phyloP scores from a whole-genome alignment of 53 echinoderm and acorn worm species.

The Glandiceps talaboti region DNA sequence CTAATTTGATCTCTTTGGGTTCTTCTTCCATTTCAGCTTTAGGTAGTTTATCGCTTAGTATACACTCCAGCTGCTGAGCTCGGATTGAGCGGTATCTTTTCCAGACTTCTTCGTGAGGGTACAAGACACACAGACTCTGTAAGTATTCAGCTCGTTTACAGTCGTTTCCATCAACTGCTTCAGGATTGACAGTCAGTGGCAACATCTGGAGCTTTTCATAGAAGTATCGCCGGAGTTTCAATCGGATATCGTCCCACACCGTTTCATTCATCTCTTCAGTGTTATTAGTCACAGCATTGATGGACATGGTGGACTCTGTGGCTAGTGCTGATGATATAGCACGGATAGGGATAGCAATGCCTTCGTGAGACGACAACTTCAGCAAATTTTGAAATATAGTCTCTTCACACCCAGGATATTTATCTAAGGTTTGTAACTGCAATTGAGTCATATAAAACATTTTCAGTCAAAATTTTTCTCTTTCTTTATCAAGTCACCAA shows the following conservation, averaged over 20 bases:
- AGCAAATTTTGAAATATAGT: constrained; percentile 75
- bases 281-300: constrained; percentile 62
- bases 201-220: constrained; percentile 28
- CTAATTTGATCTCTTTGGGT: neutral
- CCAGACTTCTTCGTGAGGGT: constrained; percentile 74
- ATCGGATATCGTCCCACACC: constrained; percentile 81
- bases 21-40: neutral
- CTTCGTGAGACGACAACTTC: constrained; percentile 68
- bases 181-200: neutral
- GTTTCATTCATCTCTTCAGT: constrained; percentile 68
- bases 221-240: constrained; percentile 56
- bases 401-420: constrained; percentile 49
- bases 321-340: constrained; percentile 50
- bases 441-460: no score
- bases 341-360: constrained; percentile 66
- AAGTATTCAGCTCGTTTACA: constrained; percentile 45
- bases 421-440: constrained; percentile 13
- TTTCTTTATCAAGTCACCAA: no score
- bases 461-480: no score
- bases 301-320: constrained; percentile 52
- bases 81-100: constrained; percentile 42
- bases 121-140: constrained; percentile 79
- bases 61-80: constrained; percentile 24
- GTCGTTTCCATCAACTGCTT: neutral
- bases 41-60: neutral